Evolutionary conservation across 2,888 invertebrate genomes (phyloP), one percentile per base, ranked within the genome.

Genomic region (Flabesymbios commensalis): DNA sequence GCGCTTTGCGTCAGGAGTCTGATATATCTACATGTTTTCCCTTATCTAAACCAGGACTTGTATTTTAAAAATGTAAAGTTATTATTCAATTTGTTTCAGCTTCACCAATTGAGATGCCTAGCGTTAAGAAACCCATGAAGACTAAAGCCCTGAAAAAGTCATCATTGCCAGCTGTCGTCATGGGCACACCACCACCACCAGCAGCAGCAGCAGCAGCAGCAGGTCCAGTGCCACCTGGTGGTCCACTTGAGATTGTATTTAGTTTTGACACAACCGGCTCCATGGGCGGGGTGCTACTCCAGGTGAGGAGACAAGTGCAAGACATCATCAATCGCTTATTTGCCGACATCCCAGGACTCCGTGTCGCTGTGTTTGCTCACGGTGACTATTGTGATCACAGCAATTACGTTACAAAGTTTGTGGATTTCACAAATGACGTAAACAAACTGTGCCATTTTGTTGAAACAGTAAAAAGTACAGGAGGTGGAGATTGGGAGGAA

Each of bases 321-420:
- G 75, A 78, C 58, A 74, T 78, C 70, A 74, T 78, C 29, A 70
- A 75, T 60, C 72, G 78, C 10, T 72, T 79, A 3, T 72, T 76
- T 48, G 71, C 73, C 31, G 80, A 79, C 67, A 76, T 79, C 36
- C 76, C 77, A 0, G 72, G 70, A 3, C 73, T 79, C 39, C 68
- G 72, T n/a, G 72, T 78, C 10, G 75, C 74, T 3, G 70, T 79
- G 24, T 69, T 79, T 24, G 80, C 80, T 1, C 80, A 80, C 52
- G 80, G 80, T 0, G 79, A 79, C 63, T 80, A 79, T 63, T 77
- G 77, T 51, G 79, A 79, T 65, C 64, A 70, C 10, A 71, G 71
- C 48, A 29, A 24, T 33, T 79, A 79, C 60, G 69, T 78, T 39
- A 77, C 77, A 36, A 73, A 77, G 59, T 68, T 71, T 31, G 58